Conservation (phyloP, 35 echinoderm and acorn worm species). For the Apostichopus californicus region DNA sequence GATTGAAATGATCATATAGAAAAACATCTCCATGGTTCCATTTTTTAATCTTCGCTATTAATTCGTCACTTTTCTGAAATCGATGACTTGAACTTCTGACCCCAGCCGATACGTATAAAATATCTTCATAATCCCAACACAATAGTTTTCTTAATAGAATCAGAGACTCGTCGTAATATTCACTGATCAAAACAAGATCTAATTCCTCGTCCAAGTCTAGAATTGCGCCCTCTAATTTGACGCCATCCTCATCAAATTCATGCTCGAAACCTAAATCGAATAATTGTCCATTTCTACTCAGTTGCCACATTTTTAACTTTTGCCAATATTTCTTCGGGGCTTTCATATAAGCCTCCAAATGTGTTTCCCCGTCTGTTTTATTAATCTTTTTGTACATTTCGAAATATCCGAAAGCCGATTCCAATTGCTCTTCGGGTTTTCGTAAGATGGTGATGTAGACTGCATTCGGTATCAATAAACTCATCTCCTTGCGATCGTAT, state of each 20-base stretch:
- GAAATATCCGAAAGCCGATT: slow-evolving; percentile 81
- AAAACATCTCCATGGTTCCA: too few species aligned
- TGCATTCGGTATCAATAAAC: slow-evolving; percentile 61
- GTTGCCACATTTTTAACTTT: too few species aligned
- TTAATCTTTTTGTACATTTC: slow-evolving; percentile 47
- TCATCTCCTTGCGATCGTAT: slow-evolving; percentile 72
- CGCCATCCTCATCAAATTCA: slow-evolving; percentile 45
- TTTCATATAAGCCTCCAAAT: slow-evolving; percentile 67
- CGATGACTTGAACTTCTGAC: too few species aligned
- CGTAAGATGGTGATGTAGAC: slow-evolving; percentile 31
- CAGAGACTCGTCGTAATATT: slow-evolving; percentile 16
- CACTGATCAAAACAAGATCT: neutral
- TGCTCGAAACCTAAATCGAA: slow-evolving; percentile 75
- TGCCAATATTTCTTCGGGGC: slow-evolving; percentile 35
- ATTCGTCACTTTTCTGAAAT: too few species aligned
- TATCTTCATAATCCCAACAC: slow-evolving; percentile 25
- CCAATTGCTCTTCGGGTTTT: slow-evolving; percentile 63
- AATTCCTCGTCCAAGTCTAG: neutral
- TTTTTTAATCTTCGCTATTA: too few species aligned
- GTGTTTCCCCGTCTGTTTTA: neutral
- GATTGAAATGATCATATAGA: too few species aligned
- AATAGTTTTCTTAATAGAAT: slow-evolving; percentile 13
- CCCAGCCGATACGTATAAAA: neutral
- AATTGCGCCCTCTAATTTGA: slow-evolving; percentile 11
- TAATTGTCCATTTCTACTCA: slow-evolving; percentile 58